Evolutionary conservation across 92 coral and sea anemone species (phyloP), one percentile per base, ranked within the genome.

Genomic region (Parazoanthus swiftii): DNA sequence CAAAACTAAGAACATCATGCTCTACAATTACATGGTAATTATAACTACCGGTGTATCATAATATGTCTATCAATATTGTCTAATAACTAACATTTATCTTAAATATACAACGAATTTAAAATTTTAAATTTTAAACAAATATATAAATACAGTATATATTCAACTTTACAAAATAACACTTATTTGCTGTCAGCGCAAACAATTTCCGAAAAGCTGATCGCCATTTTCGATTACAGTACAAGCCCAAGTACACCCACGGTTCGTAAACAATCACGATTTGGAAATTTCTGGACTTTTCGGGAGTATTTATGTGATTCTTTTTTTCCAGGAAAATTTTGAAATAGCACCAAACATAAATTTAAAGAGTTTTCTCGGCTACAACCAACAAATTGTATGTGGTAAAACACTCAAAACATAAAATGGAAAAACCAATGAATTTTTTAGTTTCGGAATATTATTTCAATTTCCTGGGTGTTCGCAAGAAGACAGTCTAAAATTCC

Each of bases 101-200:
- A 43, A 67, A 82, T 71, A 73, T 68, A 84, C 44, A 48, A 25
- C 59, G 51, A 63, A 21, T 42, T 84, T 51, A 1, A 7, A 72
- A 44, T 42, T 84, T 51, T 4, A 7, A 72, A 44, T 38, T 84
- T 84, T 84, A 71, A 84, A 84, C 44, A 84, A 84, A 33, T 84
- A 36, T 84, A 84, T 84, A 84, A 84, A 84, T 84, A 84, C 70
- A 84, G 72, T 84, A 84, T 70, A 25, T 71, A 26, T 51, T 46
- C 56, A 35, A 84, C 75, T 20, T 18, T 84, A 84, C 59, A 84
- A 84, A 84, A 71, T 25, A 84, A 70, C 25, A 1, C 38, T 70
- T 25, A 84, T 71, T 77, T 71, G 7, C 43, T 46, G 37, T 37
- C 79, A 51, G 9, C 20, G 37, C 36, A 65, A 65, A 39, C 37